Conservation (phyloP, 35 echinoderm and acorn worm genomes). For the Ophiothrix spiculata region DNA sequence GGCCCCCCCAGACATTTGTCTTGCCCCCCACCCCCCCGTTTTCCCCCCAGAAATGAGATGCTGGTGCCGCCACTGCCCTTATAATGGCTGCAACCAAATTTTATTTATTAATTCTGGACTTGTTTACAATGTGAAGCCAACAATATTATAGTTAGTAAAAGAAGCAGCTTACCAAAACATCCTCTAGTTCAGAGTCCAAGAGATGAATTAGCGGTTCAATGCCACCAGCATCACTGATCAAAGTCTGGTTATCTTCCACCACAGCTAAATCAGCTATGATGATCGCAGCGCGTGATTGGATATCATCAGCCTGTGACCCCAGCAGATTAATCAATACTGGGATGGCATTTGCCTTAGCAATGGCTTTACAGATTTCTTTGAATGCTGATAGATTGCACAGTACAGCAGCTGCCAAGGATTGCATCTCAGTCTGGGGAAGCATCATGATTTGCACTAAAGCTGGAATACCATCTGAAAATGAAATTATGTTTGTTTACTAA, state of each 20-base stretch:
- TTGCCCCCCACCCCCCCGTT: no score
- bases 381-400: slow-evolving; percentile 85
- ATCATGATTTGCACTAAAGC: slow-evolving; percentile 85
- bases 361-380: slow-evolving; percentile 57
- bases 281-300: slow-evolving; percentile 85
- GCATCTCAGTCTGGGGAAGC: slow-evolving; percentile 71
- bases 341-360: slow-evolving; percentile 68
- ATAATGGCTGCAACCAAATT: no score
- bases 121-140: no score
- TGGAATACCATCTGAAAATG: slow-evolving; percentile 85
- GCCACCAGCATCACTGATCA: slow-evolving; percentile 54
- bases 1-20: no score
- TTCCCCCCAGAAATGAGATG: no score
- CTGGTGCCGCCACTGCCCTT: no score
- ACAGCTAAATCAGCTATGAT: slow-evolving; percentile 74
- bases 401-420: slow-evolving; percentile 87
- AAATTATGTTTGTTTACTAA: no score
- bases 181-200: slow-evolving; percentile 89
- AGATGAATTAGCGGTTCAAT: slow-evolving; percentile 78
- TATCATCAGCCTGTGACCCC: slow-evolving; percentile 57
- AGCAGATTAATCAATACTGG: slow-evolving; percentile 75
- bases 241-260: slow-evolving; percentile 62
- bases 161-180: slow-evolving; percentile 73
- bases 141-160: no score
- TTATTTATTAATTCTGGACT: no score